These are phyloP conservation scores for Cromileptes altivelis DNA, from an alignment of 2,113 vertebrate genomes.

Conservation along the genomic window DNA sequence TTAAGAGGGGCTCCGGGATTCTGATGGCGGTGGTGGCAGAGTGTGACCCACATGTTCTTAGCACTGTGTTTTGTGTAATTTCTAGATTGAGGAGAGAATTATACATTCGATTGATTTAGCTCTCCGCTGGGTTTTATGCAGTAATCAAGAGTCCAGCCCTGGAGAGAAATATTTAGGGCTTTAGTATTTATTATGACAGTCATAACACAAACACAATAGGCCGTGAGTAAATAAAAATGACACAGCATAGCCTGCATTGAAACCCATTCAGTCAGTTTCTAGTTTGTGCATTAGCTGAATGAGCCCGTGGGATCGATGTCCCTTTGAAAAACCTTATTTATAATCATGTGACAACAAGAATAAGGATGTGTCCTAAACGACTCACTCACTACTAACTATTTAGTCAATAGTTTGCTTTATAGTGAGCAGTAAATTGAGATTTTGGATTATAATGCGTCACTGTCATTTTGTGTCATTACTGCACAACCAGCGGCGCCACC, in stretches of 20 bases:
- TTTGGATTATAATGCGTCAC: background rate
- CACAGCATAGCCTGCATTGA: background rate
- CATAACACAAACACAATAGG: slow-evolving; percentile 40
- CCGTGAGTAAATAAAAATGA: slow-evolving; percentile 21
- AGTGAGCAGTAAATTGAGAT: background rate
- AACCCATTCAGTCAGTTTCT: slow-evolving; percentile 16
- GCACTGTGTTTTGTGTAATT: slow-evolving; percentile 33
- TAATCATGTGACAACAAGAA: background rate
- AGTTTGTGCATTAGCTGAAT: slow-evolving; percentile 18
- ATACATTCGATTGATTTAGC: slow-evolving; percentile 37
- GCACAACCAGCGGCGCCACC: too few species aligned
- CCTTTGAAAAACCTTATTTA: background rate
- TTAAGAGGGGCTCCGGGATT: background rate
- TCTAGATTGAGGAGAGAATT: slow-evolving; percentile 23
- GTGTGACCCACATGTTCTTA: slow-evolving; percentile 8
- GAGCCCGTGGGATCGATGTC: background rate
- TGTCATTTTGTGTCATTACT: background rate
- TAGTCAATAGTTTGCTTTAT: background rate
- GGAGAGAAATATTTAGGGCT: slow-evolving; percentile 46
- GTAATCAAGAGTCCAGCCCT: slow-evolving; percentile 48
- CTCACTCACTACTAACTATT: background rate
- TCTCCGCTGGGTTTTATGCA: slow-evolving; percentile 33
- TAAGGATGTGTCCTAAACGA: background rate
- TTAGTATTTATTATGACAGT: slow-evolving; percentile 59
- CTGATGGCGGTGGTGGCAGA: slow-evolving; percentile 21